Base-by-base conservation (phyloP, 2,797 vertebrate species). In the Tarsius wallacei region DNA sequence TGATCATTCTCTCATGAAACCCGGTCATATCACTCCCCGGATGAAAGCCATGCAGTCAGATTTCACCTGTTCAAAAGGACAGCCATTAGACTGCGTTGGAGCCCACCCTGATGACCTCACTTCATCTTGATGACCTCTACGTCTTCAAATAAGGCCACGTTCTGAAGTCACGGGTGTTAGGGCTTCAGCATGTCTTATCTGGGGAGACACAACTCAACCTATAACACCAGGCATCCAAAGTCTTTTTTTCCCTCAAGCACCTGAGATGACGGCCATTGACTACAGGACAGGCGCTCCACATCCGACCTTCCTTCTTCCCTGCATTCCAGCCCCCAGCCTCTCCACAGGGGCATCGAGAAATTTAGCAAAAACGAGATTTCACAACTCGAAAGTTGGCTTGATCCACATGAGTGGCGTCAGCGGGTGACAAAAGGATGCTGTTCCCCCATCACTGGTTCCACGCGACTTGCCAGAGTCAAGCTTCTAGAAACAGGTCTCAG, bases 51-150 rank as follows among this genome's bases (percentile, higher is more conserved):
- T 22, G 59, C 57, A 13, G 19, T 17, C 15, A 17, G 16, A 57
- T 7, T 31, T 49, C 31, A 26, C 51, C 28, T 5, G 9, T 66
- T 47, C 19, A 22, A 19, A 28, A 71, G 31, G 55, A 93, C 13
- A 19, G 68, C 19, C 26, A 3, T 49, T 47, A 36, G 19, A 26
- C 10, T 63, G 22, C 11, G 16, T 26, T 1, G 15, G 26, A 28
- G 24, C 31, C 61, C 68, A 51, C 0, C 0, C 24, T 6, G 13
- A 31, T 0, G 57, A 36, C 49, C n/a, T 90, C 33, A 15, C 1
- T 55, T 63, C 74, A 31, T 57, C 26, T 11, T 5, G n/a, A 19
- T 9, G 7, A 16, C 13, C 59, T 49, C 77, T 21, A 26, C 53
- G 13, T 47, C 31, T 57, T 17, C 14, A 5, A 55, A 33, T 63